Evolutionary conservation across 2,888 invertebrate genomes (phyloP).

Genomic region (Conchocele bisecta): DNA sequence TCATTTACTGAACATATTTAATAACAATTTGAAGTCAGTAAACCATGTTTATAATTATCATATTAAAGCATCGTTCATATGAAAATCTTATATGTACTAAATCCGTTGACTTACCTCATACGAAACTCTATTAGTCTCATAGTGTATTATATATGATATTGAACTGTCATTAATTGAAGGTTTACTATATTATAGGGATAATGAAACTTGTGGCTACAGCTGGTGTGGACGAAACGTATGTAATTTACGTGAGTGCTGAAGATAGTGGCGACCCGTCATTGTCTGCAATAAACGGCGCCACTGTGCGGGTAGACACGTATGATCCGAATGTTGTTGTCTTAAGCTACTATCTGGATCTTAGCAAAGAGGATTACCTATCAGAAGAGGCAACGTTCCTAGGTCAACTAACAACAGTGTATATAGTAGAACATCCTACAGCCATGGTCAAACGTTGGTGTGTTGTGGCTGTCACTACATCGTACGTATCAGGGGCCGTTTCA

Average conservation of each 20-base stretch:
- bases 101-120: too few relatives aligned
- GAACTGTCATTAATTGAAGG: too few relatives aligned
- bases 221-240: constrained; percentile 54
- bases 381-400: constrained; percentile 58
- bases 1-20: too few relatives aligned
- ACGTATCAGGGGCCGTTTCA: too few relatives aligned
- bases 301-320: constrained; percentile 72
- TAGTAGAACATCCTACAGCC: constrained; percentile 51
- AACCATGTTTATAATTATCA: too few relatives aligned
- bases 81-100: too few relatives aligned
- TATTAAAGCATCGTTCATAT: too few relatives aligned
- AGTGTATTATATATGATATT: too few relatives aligned
- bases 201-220: constrained; percentile 56
- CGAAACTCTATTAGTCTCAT: too few relatives aligned
- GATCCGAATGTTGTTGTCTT: constrained; percentile 59
- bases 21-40: too few relatives aligned
- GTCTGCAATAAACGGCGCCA: constrained; percentile 63
- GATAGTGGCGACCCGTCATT: constrained; percentile 66
- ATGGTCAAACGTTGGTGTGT: constrained; percentile 69
- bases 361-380: constrained; percentile 53
- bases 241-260: constrained; percentile 58
- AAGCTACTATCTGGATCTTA: constrained; percentile 57
- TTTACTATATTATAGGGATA: too few relatives aligned
- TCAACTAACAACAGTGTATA: constrained; percentile 63
- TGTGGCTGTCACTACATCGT: too few relatives aligned